Evolutionary conservation across 2,113 vertebrate species (phyloP).

Genomic region (Campylomormyrus tamandua): DNA sequence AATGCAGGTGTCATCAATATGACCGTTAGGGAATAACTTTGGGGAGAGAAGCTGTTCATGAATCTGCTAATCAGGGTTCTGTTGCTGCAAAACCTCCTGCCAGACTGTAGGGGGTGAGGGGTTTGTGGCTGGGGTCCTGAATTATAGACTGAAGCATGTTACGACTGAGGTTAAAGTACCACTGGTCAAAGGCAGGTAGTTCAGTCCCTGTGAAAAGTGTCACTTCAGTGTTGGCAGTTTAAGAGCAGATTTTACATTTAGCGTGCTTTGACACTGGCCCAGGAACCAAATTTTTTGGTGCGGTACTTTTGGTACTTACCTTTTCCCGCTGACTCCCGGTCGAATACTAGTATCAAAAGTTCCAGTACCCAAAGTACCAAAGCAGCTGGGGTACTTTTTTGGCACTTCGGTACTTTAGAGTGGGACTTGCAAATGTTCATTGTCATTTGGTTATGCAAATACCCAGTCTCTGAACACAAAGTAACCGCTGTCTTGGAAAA

Average conservation of each 20-base stretch:
- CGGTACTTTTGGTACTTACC: neutral
- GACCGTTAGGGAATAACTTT: neutral
- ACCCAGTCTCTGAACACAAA: too few species aligned
- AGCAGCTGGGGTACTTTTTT: neutral
- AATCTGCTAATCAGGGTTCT: neutral
- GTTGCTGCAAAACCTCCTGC: neutral
- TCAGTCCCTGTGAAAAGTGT: neutral
- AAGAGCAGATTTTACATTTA: neutral
- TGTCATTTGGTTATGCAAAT: too few species aligned
- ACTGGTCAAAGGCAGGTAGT: neutral
- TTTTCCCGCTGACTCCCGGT: neutral
- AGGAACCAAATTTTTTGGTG: neutral
- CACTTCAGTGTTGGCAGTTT: neutral
- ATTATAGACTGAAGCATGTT: neutral
- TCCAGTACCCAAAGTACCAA: neutral
- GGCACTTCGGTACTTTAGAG: too few species aligned
- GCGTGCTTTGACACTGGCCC: too few species aligned
- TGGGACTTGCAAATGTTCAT: too few species aligned
- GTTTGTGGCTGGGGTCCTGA: neutral
- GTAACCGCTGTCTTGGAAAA: too few species aligned
- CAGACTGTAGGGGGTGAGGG: neutral
- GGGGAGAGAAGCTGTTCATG: neutral
- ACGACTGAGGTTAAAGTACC: neutral
- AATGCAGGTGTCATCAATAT: neutral
- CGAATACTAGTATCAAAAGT: neutral